Base-by-base conservation (phyloP, 2,797 vertebrate species). In the Mus minutoides region DNA sequence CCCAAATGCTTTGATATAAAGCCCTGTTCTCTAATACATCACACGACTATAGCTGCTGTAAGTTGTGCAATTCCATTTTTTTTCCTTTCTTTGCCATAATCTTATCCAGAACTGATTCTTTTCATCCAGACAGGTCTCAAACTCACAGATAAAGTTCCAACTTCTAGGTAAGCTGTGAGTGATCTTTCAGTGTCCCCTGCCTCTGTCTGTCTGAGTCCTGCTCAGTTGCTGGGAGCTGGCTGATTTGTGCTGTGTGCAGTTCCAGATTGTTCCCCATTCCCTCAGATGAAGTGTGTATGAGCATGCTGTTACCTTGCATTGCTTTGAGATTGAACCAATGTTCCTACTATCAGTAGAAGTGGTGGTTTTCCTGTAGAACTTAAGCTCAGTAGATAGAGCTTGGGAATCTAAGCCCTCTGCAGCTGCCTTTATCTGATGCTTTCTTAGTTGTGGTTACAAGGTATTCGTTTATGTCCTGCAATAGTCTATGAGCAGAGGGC, bases 391-490 rank as follows among this genome's bases (percentile, higher is more conserved):
- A 46, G 17, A 17, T 3, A 29, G 52, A 90, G 24, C 16, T 90
- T 22, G 16, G 60, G 43, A 82, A 11, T 6, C 82, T 46, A 4
- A 8, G 22, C n/a, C 37, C 17, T 21, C 19, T 34, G 43, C 3
- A 49, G 43, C 22, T 46, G 52, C 64, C 4, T 1, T 73, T 43
- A 3, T 49, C 11, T 26, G 29, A 4, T 58, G 22, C 9, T 92
- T 94, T 26, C 34, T 83, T n/a, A 0, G 0, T 14, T 54, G 2
- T 6, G 24, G 11, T 60, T 1, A 24, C 0, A 1, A 46, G 24
- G 5, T 13, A 2, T 6, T 12, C 10, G 6, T 40, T 69, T 56
- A 12, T 31, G 12, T 49, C 3, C 26, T 60, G 29, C 10, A 46
- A 24, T 3, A 29, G 52, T 49, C 12, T 19, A n/a, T 62, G 54